Conservation (phyloP, 2,113 vertebrate species). For the Thermophis baileyi region DNA sequence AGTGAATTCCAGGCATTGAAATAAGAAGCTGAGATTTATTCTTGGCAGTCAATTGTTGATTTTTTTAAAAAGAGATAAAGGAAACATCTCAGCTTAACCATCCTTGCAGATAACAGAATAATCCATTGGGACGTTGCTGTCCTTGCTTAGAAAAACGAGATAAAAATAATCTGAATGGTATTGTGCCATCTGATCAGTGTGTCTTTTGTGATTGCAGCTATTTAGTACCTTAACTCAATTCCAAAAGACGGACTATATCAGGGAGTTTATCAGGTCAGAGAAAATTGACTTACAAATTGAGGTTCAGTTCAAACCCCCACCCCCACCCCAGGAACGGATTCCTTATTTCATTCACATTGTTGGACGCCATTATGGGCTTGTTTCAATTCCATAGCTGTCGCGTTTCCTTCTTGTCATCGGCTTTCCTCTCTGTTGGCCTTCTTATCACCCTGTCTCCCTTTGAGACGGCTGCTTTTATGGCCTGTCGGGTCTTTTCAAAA, state of each 20-base stretch:
- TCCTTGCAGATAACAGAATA: background rate
- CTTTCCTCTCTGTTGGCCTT: background rate
- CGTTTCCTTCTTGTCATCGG: background rate
- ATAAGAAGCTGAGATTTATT: background rate
- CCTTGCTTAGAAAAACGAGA: background rate
- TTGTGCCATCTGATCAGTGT: background rate
- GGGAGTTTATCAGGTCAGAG: background rate
- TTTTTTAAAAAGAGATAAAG: background rate
- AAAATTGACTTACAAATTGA: background rate
- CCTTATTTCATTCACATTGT: background rate
- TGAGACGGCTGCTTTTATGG: background rate
- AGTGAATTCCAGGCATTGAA: no score
- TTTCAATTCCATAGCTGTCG: background rate
- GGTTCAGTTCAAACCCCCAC: no score
- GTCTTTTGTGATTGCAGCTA: background rate
- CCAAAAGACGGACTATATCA: background rate
- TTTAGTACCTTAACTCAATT: background rate
- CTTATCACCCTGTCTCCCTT: background rate
- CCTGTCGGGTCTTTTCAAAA: background rate
- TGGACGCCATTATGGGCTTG: accelerated
- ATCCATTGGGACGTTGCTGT: background rate
- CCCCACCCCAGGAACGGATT: background rate
- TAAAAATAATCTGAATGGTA: background rate
- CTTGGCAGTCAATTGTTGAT: background rate
- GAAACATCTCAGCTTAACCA: background rate